Evolutionary conservation across 1,140 invertebrate species (phyloP).

Genomic region (Meloidogyne exigua): DNA sequence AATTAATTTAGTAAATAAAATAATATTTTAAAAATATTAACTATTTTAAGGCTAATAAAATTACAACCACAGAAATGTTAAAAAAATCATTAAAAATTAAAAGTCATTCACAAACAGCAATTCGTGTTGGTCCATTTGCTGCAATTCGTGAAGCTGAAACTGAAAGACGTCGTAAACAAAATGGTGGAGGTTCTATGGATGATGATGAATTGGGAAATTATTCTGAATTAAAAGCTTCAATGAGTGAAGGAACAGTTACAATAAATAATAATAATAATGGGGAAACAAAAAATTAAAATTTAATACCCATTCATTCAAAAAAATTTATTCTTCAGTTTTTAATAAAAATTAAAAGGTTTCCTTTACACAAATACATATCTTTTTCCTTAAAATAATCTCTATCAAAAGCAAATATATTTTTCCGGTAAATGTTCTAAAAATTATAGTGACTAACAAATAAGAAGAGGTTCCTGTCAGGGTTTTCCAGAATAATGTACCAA

Average conservation of each 20-base stretch:
- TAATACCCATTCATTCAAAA: too few relatives aligned
- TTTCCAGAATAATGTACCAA: too few relatives aligned
- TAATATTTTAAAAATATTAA: not conserved
- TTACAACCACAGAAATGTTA: not conserved
- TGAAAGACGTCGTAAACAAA: not conserved
- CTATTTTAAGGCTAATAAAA: not conserved
- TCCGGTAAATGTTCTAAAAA: too few relatives aligned
- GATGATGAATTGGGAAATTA: not conserved
- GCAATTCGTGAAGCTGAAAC: constrained; percentile 16
- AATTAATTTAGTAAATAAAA: not conserved
- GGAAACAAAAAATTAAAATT: not conserved
- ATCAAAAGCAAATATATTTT: too few relatives aligned
- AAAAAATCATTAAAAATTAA: constrained; percentile 18
- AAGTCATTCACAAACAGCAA: constrained; percentile 13
- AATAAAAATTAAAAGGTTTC: too few relatives aligned
- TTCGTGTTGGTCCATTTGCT: constrained; percentile 23
- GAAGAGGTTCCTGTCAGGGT: too few relatives aligned
- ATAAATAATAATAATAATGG: not conserved
- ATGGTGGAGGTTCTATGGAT: not conserved
- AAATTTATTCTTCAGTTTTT: too few relatives aligned
- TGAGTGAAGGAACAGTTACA: not conserved
- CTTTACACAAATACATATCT: too few relatives aligned
- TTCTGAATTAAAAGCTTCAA: not conserved
- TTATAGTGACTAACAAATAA: too few relatives aligned
- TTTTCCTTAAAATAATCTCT: too few relatives aligned